Base-by-base conservation (phyloP, 2,797 vertebrate genomes). In the Vespertilio murinus region DNA sequence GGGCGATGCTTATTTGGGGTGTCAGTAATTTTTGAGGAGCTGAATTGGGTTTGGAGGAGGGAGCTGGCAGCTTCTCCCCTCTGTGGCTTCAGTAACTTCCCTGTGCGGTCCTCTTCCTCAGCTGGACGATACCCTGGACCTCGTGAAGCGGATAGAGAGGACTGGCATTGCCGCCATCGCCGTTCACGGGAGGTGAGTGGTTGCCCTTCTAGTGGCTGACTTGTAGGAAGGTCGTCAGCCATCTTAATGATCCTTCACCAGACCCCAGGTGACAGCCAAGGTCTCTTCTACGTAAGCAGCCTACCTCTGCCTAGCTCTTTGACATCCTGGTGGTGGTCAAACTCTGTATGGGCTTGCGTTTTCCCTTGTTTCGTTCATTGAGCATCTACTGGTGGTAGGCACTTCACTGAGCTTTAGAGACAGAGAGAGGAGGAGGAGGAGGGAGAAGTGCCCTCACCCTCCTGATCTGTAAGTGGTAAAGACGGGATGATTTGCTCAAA, bases 91-190 rank as follows among this genome's bases (percentile, higher is more conserved):
- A 71, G 16, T 95, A 86, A 94, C 77, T 20, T 69, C 38, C 38
- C 94, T 61, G 0, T 82, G 84, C 3, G 93, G 4, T 96, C 16
- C 42, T 94, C 2, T 87, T 40, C 94, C 96, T 96, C 94, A 99
- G 99, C 75, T 99, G 95, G 98, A 99, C 96, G 99, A 99, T 38
- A 99, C 99, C 0, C 40, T 99, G 79, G 96, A 79, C 45, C 98
- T 99, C 95, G 99, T 99, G 33, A 99, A 98, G 97, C 98, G 98
- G 96, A 99, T 99, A 83, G 99, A 99, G 96, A 98, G 92, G 96
- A 99, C 99, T 0, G 99, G 99, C 35, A 98, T 99, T 28, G 97
- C 99, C 13, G 99, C 99, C 3, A 98, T 99, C 74, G 99, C 99
- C 0, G 99, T 99, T 75, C 99, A 99, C 35, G 99, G 99, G 97